These are phyloP conservation scores for Tetheella fluctuosa DNA, from an alignment of 2,888 invertebrate genomes.

Conservation along the genomic window DNA sequence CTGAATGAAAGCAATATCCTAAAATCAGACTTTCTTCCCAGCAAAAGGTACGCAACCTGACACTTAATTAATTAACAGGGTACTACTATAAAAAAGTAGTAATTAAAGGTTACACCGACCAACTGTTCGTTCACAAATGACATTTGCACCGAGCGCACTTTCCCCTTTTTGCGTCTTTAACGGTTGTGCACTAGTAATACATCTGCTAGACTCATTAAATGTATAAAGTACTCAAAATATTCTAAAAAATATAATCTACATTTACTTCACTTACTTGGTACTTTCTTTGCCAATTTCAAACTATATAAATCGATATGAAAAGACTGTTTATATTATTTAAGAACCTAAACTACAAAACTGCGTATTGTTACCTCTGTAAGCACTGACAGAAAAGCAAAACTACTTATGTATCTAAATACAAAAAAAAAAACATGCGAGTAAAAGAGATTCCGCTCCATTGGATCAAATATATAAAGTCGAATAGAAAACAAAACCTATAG, in stretches of 20 bases:
- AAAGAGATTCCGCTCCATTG: not conserved
- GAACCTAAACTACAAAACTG: too few species aligned
- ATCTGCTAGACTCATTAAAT: not conserved
- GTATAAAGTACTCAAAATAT: not conserved
- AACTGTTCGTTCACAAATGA: not conserved
- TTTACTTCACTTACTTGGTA: not conserved
- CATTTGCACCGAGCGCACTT: not conserved
- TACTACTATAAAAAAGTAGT: not conserved
- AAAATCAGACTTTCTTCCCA: too few species aligned
- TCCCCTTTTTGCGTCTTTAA: not conserved
- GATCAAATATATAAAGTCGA: not conserved
- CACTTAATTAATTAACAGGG: too few species aligned
- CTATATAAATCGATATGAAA: too few species aligned
- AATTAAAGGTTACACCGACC: conserved; percentile 5
- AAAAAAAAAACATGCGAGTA: too few species aligned
- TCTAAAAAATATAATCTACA: not conserved
- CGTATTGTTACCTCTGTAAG: too few species aligned
- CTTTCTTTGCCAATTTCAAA: too few species aligned
- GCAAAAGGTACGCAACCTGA: too few species aligned
- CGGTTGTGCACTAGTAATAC: not conserved
- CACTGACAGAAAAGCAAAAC: too few species aligned
- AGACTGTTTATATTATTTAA: too few species aligned
- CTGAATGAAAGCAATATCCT: too few species aligned
- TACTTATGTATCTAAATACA: not conserved
- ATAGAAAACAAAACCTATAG: not conserved